Percentiles rank a stretch among this genome's conserved stretches.
Conservation (phyloP, 2,113 vertebrate species). For the Coregonus clupeaformis region DNA sequence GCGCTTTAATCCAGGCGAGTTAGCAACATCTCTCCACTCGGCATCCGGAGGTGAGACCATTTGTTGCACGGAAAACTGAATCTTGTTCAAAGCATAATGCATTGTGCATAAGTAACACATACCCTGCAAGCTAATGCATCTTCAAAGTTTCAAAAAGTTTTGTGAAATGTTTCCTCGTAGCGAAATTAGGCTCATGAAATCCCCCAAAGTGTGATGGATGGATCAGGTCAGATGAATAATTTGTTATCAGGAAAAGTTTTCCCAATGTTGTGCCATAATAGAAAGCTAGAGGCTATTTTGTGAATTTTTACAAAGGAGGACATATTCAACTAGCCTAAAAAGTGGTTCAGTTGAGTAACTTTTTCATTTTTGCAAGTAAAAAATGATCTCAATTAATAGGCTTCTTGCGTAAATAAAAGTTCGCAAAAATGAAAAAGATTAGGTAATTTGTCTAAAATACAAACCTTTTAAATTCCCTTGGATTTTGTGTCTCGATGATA, state of each 20-base stretch:
- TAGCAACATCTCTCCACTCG: slow-evolving; percentile 43
- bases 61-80: slow-evolving; percentile 41
- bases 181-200: neutral
- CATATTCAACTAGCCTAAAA: neutral
- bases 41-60: slow-evolving; percentile 55
- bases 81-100: slow-evolving; percentile 24
- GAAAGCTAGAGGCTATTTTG: no score
- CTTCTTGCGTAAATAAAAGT: neutral
- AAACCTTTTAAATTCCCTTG: slow-evolving; percentile 65
- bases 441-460: slow-evolving; percentile 20
- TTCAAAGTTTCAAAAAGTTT: neutral
- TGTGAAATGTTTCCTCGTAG: neutral
- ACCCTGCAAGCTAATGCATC: neutral
- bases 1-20: slow-evolving; percentile 60
- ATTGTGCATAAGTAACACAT: slow-evolving; percentile 2
- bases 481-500: slow-evolving; percentile 46
- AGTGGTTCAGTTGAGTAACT: neutral
- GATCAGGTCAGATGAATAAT: neutral
- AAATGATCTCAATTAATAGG: neutral
- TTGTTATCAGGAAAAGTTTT: neutral
- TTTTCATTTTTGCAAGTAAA: neutral
- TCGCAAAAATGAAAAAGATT: neutral
- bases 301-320: neutral
- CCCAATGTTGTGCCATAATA: no score
- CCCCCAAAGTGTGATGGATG: neutral